phyloP scores from a whole-genome alignment of 2,888 invertebrate genomes.

The Luperina nickerlii region DNA sequence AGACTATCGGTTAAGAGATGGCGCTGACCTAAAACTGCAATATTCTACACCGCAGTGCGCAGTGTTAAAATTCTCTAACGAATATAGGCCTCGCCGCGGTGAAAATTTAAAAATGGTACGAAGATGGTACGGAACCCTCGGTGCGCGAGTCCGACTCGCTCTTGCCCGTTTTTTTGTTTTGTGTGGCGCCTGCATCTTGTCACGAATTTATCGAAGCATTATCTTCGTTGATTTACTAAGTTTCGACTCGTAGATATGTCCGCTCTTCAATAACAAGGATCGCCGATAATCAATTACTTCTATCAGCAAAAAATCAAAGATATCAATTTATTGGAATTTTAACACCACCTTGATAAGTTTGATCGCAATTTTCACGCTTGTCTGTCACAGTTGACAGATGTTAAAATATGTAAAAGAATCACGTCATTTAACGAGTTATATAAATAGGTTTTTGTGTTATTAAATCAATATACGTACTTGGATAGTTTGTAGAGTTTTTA shows the following conservation, averaged over 20 bases:
- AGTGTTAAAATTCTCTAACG: too few relatives aligned
- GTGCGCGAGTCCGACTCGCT: too few relatives aligned
- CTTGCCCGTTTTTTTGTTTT: neutral
- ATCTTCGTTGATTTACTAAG: constrained; percentile 20
- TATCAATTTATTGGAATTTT: constrained; percentile 70
- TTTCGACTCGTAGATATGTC: constrained; percentile 7
- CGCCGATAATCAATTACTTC: constrained; percentile 40
- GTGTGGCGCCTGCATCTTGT: constrained; percentile 13
- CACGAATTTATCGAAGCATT: constrained; percentile 35
- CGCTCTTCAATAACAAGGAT: constrained; percentile 31
- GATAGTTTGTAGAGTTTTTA: constrained; percentile 62
- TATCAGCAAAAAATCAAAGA: constrained; percentile 50
- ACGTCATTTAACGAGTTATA: constrained; percentile 57
- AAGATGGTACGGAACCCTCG: too few relatives aligned
- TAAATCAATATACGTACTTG: constrained; percentile 36
- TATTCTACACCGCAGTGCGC: too few relatives aligned
- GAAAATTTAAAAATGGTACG: too few relatives aligned
- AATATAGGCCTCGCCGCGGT: too few relatives aligned
- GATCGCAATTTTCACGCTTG: constrained; percentile 72
- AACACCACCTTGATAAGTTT: constrained; percentile 74
- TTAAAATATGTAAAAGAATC: constrained; percentile 65
- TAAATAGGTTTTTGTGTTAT: constrained; percentile 56
- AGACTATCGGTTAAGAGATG: too few relatives aligned
- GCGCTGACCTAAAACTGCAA: too few relatives aligned
- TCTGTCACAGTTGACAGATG: constrained; percentile 65